Base-by-base conservation (phyloP, 2,797 vertebrate genomes). In the Nothura maculosa region DNA sequence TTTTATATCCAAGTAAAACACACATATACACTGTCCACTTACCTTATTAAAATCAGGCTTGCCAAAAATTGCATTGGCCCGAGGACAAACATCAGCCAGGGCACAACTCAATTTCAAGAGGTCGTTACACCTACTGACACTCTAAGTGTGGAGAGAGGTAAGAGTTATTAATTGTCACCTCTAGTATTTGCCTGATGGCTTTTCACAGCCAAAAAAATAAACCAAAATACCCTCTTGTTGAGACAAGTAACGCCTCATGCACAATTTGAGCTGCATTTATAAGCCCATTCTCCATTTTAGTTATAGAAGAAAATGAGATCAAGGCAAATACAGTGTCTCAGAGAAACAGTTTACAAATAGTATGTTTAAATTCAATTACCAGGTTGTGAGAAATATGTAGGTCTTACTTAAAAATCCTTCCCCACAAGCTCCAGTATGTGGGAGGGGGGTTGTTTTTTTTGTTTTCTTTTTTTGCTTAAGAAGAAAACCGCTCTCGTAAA, bases 41-140 rank as follows among this genome's bases (percentile, higher is more conserved):
- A 98, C 97, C 97, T 98, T 98, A 52, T 75, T 93, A 79, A 95
- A 92, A 90, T 96, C 95, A 87, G 89, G 94, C 93, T 89, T 96
- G 87, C 96, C 96, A 96, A 97, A 98, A 93, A 95, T 92, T 76
- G 94, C 87, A 45, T 74, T 96, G 90, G 95, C 95, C 78, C 40
- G 43, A 66, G 96, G 97, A 94, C 96, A 98, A 94, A 91, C 92
- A 91, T 96, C 95, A 73, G 96, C 95, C n/a, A 98, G 92, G 2
- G 1, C 87, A 81, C 48, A 85, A 69, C 82, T 90, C 84, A 96
- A 92, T 93, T 97, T 95, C 85, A 97, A 84, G 76, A 98, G 96
- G 38, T 97, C 97, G 40, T 94, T 82, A 87, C 90, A 96, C 66
- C 81, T 97, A 90, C 7, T 94, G 67, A 98, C 78, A 86, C 76